These are phyloP conservation scores for Sturnus vulgaris DNA, from an alignment of 2,113 vertebrate genomes.

Conservation along the genomic window DNA sequence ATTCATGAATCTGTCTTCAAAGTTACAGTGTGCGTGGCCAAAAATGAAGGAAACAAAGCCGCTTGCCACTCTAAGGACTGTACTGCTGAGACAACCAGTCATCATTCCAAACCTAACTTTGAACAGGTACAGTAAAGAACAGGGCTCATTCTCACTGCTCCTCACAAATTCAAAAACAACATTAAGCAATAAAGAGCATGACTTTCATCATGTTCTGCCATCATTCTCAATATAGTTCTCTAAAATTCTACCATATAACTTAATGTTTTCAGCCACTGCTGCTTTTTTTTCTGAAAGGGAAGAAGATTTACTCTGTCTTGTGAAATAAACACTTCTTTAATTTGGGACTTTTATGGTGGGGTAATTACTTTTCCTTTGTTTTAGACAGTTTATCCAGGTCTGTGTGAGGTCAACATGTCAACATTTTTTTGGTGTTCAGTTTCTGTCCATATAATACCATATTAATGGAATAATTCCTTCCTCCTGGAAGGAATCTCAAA, in stretches of 20 bases:
- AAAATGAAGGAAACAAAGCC: background rate
- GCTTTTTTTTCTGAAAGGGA: background rate
- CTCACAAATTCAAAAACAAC: background rate
- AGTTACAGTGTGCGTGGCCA: background rate
- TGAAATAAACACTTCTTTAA: background rate
- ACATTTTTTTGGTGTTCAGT: background rate
- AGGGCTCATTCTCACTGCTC: background rate
- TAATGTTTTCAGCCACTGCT: background rate
- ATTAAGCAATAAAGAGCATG: background rate
- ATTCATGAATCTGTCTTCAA: background rate
- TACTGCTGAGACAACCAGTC: background rate
- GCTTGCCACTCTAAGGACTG: background rate
- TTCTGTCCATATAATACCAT: background rate
- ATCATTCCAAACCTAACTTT: background rate
- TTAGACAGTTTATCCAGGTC: background rate
- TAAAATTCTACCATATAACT: background rate
- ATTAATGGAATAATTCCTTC: background rate
- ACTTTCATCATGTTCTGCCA: background rate
- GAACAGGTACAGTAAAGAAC: constrained; percentile 53
- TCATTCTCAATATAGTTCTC: background rate
- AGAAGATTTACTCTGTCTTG: background rate
- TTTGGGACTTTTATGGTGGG: background rate
- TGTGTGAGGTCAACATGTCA: background rate
- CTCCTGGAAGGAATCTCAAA: background rate
- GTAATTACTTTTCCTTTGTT: background rate